Percentiles rank a stretch among this genome's conserved stretches.
phyloP scores from a whole-genome alignment of 2,888 invertebrate genomes.

The Pseudococcus jackbeardsleyi region DNA sequence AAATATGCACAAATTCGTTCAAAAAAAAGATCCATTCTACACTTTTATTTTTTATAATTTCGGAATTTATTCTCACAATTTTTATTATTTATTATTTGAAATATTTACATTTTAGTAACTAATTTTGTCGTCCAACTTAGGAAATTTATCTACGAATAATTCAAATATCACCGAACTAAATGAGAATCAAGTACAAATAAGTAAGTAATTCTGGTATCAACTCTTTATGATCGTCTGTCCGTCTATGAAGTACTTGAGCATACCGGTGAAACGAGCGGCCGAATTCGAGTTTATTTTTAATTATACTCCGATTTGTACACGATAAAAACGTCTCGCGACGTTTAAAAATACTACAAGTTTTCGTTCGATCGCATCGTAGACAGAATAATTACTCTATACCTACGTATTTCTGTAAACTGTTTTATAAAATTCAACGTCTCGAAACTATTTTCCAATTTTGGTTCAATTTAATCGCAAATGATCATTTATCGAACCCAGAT shows the following conservation, averaged over 20 bases:
- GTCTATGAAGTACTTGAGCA: background rate
- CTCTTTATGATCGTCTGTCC: background rate
- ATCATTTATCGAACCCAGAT: background rate
- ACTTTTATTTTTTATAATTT: too few species aligned
- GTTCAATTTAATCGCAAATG: background rate
- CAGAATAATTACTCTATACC: slow-evolving; percentile 3
- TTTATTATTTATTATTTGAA: too few species aligned
- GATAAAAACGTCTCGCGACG: background rate
- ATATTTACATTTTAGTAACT: too few species aligned
- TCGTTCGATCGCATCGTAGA: slow-evolving; percentile 26
- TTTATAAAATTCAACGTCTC: background rate
- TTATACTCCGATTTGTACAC: slow-evolving; percentile 35
- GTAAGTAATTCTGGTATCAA: background rate
- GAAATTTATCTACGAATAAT: too few species aligned
- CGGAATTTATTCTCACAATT: too few species aligned
- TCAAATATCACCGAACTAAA: background rate
- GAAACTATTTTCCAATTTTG: background rate
- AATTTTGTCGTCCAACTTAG: too few species aligned
- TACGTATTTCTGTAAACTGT: slow-evolving; percentile 4
- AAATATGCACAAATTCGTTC: too few species aligned
- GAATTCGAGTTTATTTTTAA: slow-evolving; percentile 52
- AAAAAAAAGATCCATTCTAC: too few species aligned
- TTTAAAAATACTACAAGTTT: slow-evolving; percentile 49
- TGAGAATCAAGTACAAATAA: background rate
- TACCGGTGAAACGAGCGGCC: background rate